These are phyloP conservation scores for human DNA, from an alignment of 2,113 vertebrate species.

Conservation along the genomic window DNA sequence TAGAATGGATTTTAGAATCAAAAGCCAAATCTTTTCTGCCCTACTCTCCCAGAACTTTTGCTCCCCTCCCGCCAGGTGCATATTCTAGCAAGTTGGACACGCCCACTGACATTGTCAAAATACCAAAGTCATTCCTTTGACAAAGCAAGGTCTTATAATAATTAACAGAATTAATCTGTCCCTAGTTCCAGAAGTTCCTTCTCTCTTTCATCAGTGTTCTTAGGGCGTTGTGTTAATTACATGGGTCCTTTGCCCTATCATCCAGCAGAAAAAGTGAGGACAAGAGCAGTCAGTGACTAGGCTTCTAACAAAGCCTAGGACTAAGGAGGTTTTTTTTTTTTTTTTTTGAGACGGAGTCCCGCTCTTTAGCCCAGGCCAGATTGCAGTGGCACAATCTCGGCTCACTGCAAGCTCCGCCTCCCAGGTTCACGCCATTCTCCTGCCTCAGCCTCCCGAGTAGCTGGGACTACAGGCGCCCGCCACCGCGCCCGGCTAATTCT, in stretches of 20 bases:
- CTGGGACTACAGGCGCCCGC: too few species aligned
- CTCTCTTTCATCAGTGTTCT: neutral
- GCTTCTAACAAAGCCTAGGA: neutral
- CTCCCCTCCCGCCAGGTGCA: neutral
- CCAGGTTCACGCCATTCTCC: too few species aligned
- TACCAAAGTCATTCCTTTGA: constrained; percentile 22
- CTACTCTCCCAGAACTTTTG: neutral
- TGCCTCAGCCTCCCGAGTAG: too few species aligned
- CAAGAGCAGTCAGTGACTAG: neutral
- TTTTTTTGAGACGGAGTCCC: too few species aligned
- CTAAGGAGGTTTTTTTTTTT: neutral
- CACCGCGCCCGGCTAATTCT: too few species aligned
- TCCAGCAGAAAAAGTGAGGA: neutral
- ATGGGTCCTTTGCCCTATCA: neutral
- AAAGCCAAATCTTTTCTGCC: neutral
- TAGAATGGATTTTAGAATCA: neutral
- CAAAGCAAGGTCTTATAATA: neutral
- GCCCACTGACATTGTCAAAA: neutral
- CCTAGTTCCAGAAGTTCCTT: neutral
- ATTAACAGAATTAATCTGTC: neutral
- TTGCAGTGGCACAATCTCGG: too few species aligned
- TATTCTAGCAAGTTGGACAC: neutral
- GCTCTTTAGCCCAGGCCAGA: too few species aligned
- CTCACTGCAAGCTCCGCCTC: too few species aligned
- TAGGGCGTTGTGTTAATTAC: constrained; percentile 32